Percentiles rank a stretch among this genome's conserved stretches.
phyloP scores from a whole-genome alignment of 2,113 vertebrate species.

The Brachyhypopomus gauderio region DNA sequence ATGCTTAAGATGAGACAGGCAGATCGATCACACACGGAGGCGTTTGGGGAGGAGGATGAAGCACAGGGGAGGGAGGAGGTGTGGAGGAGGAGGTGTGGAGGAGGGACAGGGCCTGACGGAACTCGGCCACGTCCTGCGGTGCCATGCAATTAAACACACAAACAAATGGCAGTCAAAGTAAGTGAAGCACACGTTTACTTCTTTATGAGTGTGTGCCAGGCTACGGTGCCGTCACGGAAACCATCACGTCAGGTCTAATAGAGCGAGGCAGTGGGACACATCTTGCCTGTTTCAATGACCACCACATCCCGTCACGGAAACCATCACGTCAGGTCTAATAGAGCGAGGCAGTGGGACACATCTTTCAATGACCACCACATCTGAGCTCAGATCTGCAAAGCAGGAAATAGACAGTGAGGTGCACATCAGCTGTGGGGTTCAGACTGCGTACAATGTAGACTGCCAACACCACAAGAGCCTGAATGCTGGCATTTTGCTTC shows the following conservation, averaged over 20 bases:
- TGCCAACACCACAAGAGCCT: too few species aligned
- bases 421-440: too few species aligned
- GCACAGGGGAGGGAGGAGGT: too few species aligned
- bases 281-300: neutral
- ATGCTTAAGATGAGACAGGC: slow-evolving; percentile 16
- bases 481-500: too few species aligned
- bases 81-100: neutral
- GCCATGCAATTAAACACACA: neutral
- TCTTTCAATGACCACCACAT: neutral
- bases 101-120: neutral
- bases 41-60: slow-evolving; percentile 18
- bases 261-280: neutral
- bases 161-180: neutral
- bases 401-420: too few species aligned
- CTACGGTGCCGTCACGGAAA: neutral
- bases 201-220: neutral
- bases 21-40: neutral
- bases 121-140: neutral
- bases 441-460: neutral
- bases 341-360: neutral
- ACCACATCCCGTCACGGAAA: neutral
- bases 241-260: neutral
- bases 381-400: too few species aligned
- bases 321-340: neutral
- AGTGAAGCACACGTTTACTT: neutral